Evolutionary conservation across 2,888 invertebrate genomes (phyloP), one percentile per base, ranked within the genome.

Genomic region (Drosophila peninsularis): DNA sequence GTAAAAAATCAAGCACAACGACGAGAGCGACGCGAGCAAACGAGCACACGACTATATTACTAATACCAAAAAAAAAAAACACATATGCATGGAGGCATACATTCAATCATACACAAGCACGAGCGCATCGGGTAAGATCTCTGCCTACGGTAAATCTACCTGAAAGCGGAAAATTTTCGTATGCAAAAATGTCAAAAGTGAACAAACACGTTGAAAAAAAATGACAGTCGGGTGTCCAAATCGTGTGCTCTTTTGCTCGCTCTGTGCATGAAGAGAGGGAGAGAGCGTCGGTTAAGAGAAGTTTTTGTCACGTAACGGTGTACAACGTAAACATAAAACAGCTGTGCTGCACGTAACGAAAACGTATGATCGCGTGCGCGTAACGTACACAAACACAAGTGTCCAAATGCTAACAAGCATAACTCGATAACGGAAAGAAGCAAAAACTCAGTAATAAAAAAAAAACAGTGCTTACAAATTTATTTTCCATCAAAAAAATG

Each of bases 141-240:
- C 49, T 57, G 67, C 52, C 65, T 82, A 77, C 77, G 82, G 72
- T 88, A 88, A 80, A 84, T 76, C 76, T 85, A 85, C 87, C 89
- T 79, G 88, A 88, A 82, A 84, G 80, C 88, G 88, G 88, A 88
- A 89, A 89, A 87, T 89, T 78, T 84, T 82, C 64, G 58, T 84
- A 77, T 77, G 82, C 83, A 87, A 89, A 87, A 87, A 87, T 87
- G 89, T 88, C 86, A 89, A 88, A 86, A 89, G 89, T 89, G 85
- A 89, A 88, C 69, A 71, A 62, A 62, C 62, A 79, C 67, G 58
- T 44, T 36, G 45, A 55, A 62, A 70, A 70, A 70, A 71, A 57
- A 64, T 78, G 24, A 62, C 55, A 49, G 64, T 65, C 70, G 72
- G 54, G 32, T 49, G 42, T 57, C 42, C 36, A 17, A 30, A 19